Percentiles rank a stretch among this genome's conserved stretches.
Evolutionary conservation across 2,888 invertebrate genomes (phyloP).

Genomic region (Drosophila sordidula): DNA sequence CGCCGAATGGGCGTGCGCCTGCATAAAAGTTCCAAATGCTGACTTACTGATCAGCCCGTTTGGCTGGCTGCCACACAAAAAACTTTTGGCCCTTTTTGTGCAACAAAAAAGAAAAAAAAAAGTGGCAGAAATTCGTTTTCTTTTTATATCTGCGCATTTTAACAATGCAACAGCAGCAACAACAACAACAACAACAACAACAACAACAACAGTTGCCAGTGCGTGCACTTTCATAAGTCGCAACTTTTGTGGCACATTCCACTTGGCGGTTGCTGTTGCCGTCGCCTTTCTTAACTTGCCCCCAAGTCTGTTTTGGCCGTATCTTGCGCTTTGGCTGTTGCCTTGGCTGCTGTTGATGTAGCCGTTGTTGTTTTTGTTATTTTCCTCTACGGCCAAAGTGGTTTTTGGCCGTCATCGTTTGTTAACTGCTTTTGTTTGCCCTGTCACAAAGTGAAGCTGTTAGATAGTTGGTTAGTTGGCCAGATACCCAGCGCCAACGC

Average conservation of each 20-base stretch:
- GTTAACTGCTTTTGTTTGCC: slow-evolving; percentile 71
- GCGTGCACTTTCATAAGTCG: slow-evolving; percentile 80
- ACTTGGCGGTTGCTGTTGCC: slow-evolving; percentile 11
- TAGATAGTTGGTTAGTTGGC: slow-evolving; percentile 45
- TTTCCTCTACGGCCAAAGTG: slow-evolving; percentile 53
- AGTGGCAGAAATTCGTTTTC: slow-evolving; percentile 44
- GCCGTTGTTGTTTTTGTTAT: slow-evolving; percentile 6
- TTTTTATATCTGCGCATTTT: slow-evolving; percentile 50
- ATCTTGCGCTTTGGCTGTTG: slow-evolving; percentile 52
- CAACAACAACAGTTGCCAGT: slow-evolving; percentile 36
- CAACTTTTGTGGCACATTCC: slow-evolving; percentile 63
- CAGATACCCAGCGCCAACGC: slow-evolving; percentile 3
- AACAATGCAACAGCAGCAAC: slow-evolving; percentile 36
- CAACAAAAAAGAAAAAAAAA: slow-evolving; percentile 12
- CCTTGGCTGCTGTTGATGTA: slow-evolving; percentile 29
- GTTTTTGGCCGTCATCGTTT: slow-evolving; percentile 70
- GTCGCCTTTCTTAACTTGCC: slow-evolving; percentile 24
- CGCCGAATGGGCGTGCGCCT: slow-evolving; percentile 62
- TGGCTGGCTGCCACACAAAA: slow-evolving; percentile 33
- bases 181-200: slow-evolving; percentile 20
- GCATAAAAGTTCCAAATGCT: slow-evolving; percentile 75
- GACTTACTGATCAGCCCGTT: slow-evolving; percentile 68
- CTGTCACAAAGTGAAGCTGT: slow-evolving; percentile 59
- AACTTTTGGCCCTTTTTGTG: slow-evolving; percentile 59
- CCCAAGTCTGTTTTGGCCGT: slow-evolving; percentile 52